Percentiles rank a stretch among this genome's conserved stretches.
phyloP scores from a whole-genome alignment of 2,797 vertebrate species.

The Hypotaenidia okinawae region DNA sequence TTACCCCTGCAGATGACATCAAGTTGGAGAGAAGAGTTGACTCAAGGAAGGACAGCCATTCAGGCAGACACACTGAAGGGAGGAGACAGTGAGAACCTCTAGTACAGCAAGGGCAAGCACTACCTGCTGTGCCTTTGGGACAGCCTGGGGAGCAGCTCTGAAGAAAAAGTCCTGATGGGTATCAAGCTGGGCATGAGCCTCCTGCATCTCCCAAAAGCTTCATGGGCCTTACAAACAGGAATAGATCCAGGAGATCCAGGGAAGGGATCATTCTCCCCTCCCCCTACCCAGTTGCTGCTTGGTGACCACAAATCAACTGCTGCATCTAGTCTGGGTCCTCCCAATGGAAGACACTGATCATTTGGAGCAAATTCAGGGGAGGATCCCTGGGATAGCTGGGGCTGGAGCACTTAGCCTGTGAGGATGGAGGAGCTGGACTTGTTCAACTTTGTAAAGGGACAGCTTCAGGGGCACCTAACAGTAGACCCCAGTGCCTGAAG shows the following conservation, averaged over 20 bases:
- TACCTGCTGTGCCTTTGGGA: background rate
- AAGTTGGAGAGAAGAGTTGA: background rate
- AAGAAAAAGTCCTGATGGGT: background rate
- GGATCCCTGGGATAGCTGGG: background rate
- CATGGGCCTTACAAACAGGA: background rate
- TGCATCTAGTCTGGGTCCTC: background rate
- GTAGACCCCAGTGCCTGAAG: background rate
- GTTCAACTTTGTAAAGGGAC: background rate
- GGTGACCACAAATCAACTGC: background rate
- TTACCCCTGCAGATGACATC: background rate
- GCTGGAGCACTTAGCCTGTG: background rate
- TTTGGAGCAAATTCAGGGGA: background rate
- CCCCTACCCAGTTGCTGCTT: background rate
- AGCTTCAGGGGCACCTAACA: background rate
- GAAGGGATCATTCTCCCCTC: background rate
- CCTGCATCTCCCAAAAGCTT: background rate
- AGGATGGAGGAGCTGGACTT: background rate
- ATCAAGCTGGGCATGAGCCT: background rate
- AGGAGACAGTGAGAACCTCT: background rate
- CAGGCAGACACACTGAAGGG: background rate
- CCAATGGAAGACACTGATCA: background rate
- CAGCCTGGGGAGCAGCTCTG: background rate
- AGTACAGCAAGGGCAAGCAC: background rate
- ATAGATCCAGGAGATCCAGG: background rate
- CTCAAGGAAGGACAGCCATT: background rate